A percentile compares a stretch with the other conserved stretches of the same genome.
These are phyloP conservation scores for Eristalis tenax DNA, from an alignment of 2,888 invertebrate genomes.

Conservation along the genomic window DNA sequence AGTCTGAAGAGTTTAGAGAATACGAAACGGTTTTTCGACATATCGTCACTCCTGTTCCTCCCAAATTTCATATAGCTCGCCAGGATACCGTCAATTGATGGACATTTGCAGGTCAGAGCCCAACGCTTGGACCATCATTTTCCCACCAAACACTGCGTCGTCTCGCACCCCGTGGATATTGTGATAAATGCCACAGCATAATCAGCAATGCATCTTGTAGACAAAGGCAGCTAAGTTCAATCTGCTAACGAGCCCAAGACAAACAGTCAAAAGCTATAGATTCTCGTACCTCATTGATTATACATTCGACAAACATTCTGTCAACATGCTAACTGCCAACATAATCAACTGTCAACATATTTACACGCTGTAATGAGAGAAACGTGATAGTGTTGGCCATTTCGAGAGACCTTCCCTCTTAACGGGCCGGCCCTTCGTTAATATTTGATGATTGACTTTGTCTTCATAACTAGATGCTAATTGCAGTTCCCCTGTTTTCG, in stretches of 20 bases:
- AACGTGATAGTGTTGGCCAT: not conserved
- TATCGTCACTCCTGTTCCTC: too few species aligned
- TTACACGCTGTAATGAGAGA: conserved; percentile 31
- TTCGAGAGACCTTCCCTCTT: not conserved
- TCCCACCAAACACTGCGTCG: not conserved
- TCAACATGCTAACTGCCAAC: conserved; percentile 30
- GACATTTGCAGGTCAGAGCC: too few species aligned
- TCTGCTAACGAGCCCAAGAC: conserved; percentile 21
- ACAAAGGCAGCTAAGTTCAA: not conserved
- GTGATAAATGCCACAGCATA: not conserved
- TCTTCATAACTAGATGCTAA: conserved; percentile 56
- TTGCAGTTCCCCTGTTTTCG: conserved; percentile 42
- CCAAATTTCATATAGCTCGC: too few species aligned
- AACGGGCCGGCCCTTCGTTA: conserved; percentile 28
- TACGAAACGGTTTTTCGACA: too few species aligned
- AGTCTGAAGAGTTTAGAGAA: too few species aligned
- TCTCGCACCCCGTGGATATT: not conserved
- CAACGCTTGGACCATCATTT: not conserved
- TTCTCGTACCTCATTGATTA: conserved; percentile 20
- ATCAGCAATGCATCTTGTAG: not conserved
- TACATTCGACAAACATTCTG: conserved; percentile 28
- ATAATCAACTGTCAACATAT: conserved; percentile 45
- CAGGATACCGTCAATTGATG: too few species aligned
- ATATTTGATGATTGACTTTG: conserved; percentile 53
- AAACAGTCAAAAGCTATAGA: conserved; percentile 4